Percentiles rank a stretch among this genome's conserved stretches.
Evolutionary conservation across 2,888 invertebrate genomes (phyloP).

Genomic region (Pseudococcus viburni): DNA sequence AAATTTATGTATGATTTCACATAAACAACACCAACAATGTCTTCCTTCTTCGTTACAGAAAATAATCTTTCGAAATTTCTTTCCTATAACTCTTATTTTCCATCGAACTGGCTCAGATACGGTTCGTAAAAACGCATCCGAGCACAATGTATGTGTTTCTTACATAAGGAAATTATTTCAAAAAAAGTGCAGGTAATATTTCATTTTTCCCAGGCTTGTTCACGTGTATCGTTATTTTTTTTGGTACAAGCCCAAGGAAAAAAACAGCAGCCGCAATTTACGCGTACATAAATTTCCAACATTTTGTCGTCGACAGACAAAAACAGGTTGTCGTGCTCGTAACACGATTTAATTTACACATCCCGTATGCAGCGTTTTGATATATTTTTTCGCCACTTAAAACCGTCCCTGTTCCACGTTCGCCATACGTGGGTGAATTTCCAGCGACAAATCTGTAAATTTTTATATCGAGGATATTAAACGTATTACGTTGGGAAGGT

Average conservation of each 20-base stretch:
- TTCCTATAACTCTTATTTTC: neutral
- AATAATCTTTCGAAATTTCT: too few species aligned
- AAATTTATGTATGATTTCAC: too few species aligned
- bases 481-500: neutral
- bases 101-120: neutral
- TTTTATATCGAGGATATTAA: slow-evolving; percentile 6
- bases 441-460: neutral
- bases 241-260: slow-evolving; percentile 24
- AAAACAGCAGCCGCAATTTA: neutral
- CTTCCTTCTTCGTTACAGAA: too few species aligned
- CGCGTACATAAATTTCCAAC: slow-evolving; percentile 38
- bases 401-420: neutral
- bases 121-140: slow-evolving; percentile 31
- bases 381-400: neutral
- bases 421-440: neutral
- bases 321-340: slow-evolving; percentile 53
- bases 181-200: slow-evolving; percentile 50
- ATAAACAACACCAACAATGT: too few species aligned
- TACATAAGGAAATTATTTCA: slow-evolving; percentile 41
- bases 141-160: neutral
- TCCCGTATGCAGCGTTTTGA: neutral
- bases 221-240: slow-evolving; percentile 52
- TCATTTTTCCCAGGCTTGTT: slow-evolving; percentile 30
- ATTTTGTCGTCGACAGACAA: slow-evolving; percentile 55
- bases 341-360: slow-evolving; percentile 42